phyloP scores from a whole-genome alignment of 2,888 invertebrate genomes.

The Drosophila quinaria region DNA sequence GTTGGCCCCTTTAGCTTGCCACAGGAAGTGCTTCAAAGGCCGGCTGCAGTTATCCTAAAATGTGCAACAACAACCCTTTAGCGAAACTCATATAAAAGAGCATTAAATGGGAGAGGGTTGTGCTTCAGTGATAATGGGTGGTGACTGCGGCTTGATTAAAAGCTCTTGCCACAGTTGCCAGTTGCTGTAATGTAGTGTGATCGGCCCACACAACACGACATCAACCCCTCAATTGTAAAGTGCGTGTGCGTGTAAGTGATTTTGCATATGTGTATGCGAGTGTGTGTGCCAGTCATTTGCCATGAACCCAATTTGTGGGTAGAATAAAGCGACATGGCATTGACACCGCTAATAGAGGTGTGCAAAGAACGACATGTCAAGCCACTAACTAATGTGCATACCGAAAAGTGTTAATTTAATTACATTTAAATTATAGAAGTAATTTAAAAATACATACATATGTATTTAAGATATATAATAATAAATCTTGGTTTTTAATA shows the following conservation, averaged over 20 bases:
- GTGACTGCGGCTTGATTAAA: constrained; percentile 68
- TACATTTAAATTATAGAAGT: not conserved
- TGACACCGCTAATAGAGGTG: constrained; percentile 56
- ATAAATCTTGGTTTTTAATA: too few species aligned
- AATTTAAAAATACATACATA: not conserved
- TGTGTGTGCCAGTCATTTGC: constrained; percentile 54
- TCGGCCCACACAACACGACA: constrained; percentile 40
- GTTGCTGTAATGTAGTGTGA: constrained; percentile 16
- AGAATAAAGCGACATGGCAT: constrained; percentile 49
- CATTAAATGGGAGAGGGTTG: constrained; percentile 11
- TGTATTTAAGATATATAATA: too few species aligned
- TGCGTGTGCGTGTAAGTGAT: constrained; percentile 55
- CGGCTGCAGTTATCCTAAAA: constrained; percentile 54
- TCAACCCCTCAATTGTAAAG: constrained; percentile 51
- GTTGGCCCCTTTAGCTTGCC: constrained; percentile 9
- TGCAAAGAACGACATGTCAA: constrained; percentile 1
- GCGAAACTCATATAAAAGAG: constrained; percentile 14
- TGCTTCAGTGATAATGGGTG: constrained; percentile 50
- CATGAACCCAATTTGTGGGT: constrained; percentile 71
- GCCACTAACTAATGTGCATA: not conserved
- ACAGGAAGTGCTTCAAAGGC: constrained; percentile 38
- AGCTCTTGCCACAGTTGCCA: constrained; percentile 52
- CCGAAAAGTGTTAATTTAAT: not conserved
- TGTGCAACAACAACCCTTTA: constrained; percentile 48
- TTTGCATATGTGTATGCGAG: constrained; percentile 25